Evolutionary conservation across 2,113 vertebrate genomes (phyloP).

Genomic region (Chlorodrepanis virens): DNA sequence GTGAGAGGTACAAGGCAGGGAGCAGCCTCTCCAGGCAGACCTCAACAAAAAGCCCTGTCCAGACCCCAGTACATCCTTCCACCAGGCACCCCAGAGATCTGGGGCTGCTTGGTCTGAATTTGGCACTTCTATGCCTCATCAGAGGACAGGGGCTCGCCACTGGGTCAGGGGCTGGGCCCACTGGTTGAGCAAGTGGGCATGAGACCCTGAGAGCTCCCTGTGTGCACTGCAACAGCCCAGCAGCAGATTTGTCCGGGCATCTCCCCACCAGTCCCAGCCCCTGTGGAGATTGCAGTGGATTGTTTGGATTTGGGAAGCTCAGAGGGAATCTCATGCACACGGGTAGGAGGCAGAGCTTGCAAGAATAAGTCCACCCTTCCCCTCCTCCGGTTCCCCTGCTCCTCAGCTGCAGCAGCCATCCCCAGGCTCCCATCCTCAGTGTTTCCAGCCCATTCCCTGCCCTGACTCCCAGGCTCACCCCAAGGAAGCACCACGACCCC

Average conservation of each 20-base stretch:
- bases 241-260: neutral
- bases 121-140: neutral
- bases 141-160: slow-evolving; percentile 13
- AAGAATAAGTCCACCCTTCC: neutral
- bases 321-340: neutral
- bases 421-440: neutral
- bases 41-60: accelerated
- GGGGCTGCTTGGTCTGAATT: neutral
- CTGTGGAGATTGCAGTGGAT: too few relatives aligned
- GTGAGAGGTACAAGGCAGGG: neutral
- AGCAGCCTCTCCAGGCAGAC: neutral
- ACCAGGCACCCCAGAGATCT: neutral
- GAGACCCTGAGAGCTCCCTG: neutral
- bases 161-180: neutral
- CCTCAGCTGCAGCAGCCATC: neutral
- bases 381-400: neutral
- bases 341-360: neutral
- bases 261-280: neutral
- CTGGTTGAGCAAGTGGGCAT: neutral
- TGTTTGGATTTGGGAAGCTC: neutral
- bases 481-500: neutral
- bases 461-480: neutral
- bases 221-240: accelerated
- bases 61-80: neutral
- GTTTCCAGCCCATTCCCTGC: neutral